Conservation (phyloP, 2,797 vertebrate species). For the Urophycis tenuis region DNA sequence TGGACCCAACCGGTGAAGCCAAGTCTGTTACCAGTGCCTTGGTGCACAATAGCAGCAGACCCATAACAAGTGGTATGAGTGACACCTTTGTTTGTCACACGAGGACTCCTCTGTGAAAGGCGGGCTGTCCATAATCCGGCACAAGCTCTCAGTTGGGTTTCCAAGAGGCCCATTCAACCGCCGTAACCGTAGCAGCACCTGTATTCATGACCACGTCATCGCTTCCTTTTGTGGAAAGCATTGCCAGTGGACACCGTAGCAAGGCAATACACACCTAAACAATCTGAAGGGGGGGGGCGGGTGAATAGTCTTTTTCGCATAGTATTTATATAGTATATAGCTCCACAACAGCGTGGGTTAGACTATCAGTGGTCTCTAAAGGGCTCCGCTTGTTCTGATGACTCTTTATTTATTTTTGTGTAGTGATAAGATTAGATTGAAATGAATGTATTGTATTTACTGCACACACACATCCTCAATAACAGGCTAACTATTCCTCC, state of each 20-base stretch:
- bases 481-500: not conserved
- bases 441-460: not conserved
- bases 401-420: no score
- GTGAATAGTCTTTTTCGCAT: no score
- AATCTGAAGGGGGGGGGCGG: no score
- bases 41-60: not conserved
- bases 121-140: not conserved
- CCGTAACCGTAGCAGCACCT: not conserved
- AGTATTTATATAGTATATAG: no score
- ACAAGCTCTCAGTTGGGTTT: constrained; percentile 35
- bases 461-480: not conserved
- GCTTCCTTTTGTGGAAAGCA: not conserved
- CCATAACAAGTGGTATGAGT: not conserved
- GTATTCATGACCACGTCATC: not conserved
- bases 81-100: not conserved
- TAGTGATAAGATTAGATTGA: no score
- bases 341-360: not conserved
- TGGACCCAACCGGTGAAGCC: no score
- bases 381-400: no score
- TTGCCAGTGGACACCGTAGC: not conserved
- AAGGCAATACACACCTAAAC: no score
- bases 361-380: constrained; percentile 10
- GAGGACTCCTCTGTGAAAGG: not conserved
- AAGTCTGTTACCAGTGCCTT: no score
- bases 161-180: constrained; percentile 26